Evolutionary conservation across 2,797 vertebrate species (phyloP), one percentile per base, ranked within the genome.

Genomic region (Squalus acanthias): DNA sequence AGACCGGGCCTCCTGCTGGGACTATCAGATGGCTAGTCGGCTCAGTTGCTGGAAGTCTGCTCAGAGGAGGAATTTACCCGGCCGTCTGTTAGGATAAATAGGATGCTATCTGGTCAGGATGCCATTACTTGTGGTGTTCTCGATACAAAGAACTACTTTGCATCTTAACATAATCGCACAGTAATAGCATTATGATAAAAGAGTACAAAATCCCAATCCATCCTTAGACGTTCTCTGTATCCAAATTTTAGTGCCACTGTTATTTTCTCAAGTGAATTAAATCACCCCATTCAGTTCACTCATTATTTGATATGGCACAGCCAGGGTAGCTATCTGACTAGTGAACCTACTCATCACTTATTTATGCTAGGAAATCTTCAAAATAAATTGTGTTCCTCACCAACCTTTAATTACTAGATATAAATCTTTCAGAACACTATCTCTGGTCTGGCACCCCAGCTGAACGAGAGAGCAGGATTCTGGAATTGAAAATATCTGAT

Each of bases 261-360:
- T 82, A 22, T 63, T 22, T 65, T 93, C 63, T 95, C 93, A 95
- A 95, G 69, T 95, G 39, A 46, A 95, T 95, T 95, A 95, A 95
- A 72, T 91, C 88, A 91, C 88, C 33, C 10, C 1, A 91, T 60
- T 63, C 53, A 89, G 57, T 46, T 72, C 46, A 12, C 67, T 53
- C 70, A 95, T 95, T 53, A 95, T 95, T 74, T 95, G 94, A 74
- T 72, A 53, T 72, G 67, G 69, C 67, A 72, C 69, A 53, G 67
- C 4, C 94, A 33, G 50, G 94, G 46, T 24, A 94, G 92, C 29
- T 95, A 74, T 53, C 69, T 95, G 39, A 50, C 24, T 12, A 74
- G 89, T 39, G 17, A 39, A 93, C 60, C 63, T 60, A 22, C 5
- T 93, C 17, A n/a, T 67, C 89, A 39, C 63, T 93, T 93, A 92